Evolutionary conservation across 2,888 invertebrate species (phyloP), one percentile per base, ranked within the genome.

Genomic region (Drosophila nigritarsus): DNA sequence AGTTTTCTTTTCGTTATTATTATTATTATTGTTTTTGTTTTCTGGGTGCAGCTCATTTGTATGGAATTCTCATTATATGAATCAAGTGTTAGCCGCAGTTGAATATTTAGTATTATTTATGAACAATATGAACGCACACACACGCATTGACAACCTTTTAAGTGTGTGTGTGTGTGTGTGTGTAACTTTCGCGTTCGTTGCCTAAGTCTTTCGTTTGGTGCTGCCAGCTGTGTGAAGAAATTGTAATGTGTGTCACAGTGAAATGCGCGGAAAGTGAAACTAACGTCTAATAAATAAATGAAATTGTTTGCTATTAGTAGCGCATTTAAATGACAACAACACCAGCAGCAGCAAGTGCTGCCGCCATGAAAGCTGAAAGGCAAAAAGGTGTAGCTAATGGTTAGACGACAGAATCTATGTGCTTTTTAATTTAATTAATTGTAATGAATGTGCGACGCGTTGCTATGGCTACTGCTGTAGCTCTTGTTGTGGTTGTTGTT

Each of bases 231-330:
- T 78, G 83, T 74, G 79, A 85, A 83, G 83, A 85, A 82, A 83
- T 78, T 74, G 73, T 85, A 80, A 78, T 85, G 83, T 76, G 66
- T 73, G 76, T 64, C 64, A 58, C 69, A 68, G 81, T 83, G 83
- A 83, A 83, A 86, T 86, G 83, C 79, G 58, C 71, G 64, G 78
- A 83, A 83, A 85, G 84, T 85, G 84, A 85, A 85, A 85, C 87
- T 85, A 84, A 70, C 76, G 66, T 76, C 78, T 82, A 87, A 85
- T 85, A 85, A 85, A 85, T 85, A 87, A 85, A 85, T 85, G 81
- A 85, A 87, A 85, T 87, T 85, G 81, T 87, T 85, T 83, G 83
- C 83, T 74, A 85, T 85, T 87, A 85, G 76, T 65, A 82, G 73
- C 85, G 87, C 85, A 85, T 87, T 87, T 85, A 85, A 84, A 85